phyloP scores from a whole-genome alignment of 1,140 invertebrate species.

The Drosophila nasuta region DNA sequence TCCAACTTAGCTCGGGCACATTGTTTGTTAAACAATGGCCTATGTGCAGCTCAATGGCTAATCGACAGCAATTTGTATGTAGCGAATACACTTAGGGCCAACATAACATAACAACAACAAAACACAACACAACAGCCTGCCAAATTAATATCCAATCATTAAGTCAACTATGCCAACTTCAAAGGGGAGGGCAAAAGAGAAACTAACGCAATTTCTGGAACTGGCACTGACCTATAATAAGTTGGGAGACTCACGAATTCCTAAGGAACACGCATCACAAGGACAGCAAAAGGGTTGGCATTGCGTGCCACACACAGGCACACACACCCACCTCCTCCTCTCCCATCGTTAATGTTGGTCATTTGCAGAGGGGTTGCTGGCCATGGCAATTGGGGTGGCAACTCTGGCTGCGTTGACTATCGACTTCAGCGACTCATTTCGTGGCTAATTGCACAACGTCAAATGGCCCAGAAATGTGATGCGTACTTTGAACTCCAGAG shows the following conservation, averaged over 20 bases:
- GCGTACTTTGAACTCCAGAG: conserved; percentile 53
- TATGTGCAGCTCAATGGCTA: conserved; percentile 35
- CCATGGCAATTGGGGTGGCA: conserved; percentile 9
- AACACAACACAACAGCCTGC: conserved; percentile 22
- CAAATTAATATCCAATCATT: conserved; percentile 81
- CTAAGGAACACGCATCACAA: conserved; percentile 45
- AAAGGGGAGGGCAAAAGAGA: conserved; percentile 5
- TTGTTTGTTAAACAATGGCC: conserved; percentile 41
- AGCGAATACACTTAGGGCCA: conserved; percentile 38
- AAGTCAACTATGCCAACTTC: conserved; percentile 63
- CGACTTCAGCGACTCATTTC: conserved; percentile 37
- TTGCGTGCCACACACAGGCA: conserved; percentile 34
- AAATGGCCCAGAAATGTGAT: conserved; percentile 60
- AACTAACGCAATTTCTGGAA: conserved; percentile 34
- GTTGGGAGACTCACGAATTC: conserved; percentile 27
- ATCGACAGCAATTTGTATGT: conserved; percentile 74
- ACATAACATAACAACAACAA: conserved; percentile 23
- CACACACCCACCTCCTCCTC: neutral
- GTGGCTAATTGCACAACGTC: conserved; percentile 64
- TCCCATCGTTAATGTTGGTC: conserved; percentile 67
- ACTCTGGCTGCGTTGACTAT: conserved; percentile 16
- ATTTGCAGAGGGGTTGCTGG: conserved; percentile 52
- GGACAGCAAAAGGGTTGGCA: conserved; percentile 55
- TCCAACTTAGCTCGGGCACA: neutral
- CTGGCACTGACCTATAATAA: conserved; percentile 47